These are phyloP conservation scores for Drosophila gaucha DNA, from an alignment of 2,888 invertebrate species.

Conservation along the genomic window DNA sequence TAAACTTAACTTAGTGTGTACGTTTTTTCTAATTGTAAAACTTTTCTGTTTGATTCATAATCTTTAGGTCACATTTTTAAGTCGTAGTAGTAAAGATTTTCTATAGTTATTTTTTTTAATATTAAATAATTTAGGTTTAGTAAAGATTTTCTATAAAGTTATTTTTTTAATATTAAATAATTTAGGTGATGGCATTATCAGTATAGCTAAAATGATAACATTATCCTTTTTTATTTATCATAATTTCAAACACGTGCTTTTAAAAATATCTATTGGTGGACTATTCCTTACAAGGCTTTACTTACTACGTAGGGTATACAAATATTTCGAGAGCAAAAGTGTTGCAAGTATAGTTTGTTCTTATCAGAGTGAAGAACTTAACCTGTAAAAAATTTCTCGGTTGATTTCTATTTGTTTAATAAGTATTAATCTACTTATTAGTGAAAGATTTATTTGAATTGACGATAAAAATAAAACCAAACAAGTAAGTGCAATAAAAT, in stretches of 20 bases:
- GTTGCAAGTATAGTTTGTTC: not conserved
- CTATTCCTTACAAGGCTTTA: not conserved
- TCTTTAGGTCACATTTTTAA: too few relatives aligned
- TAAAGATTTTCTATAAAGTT: too few relatives aligned
- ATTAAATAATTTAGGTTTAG: too few relatives aligned
- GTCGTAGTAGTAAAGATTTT: too few relatives aligned
- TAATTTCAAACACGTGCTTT: not conserved
- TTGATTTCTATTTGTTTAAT: not conserved
- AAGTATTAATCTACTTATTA: not conserved
- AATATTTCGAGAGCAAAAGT: constrained; percentile 4
- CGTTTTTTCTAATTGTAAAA: too few relatives aligned
- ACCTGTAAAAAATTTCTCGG: not conserved
- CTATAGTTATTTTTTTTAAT: too few relatives aligned
- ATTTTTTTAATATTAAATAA: too few relatives aligned
- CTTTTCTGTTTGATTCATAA: not conserved
- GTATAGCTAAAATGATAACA: not conserved
- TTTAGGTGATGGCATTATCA: too few relatives aligned
- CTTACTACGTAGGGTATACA: constrained; percentile 13
- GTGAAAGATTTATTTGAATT: not conserved
- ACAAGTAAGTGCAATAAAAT: constrained; percentile 9
- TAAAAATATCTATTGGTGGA: not conserved
- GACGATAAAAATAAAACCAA: not conserved
- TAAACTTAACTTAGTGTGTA: too few relatives aligned
- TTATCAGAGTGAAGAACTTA: constrained; percentile 3
- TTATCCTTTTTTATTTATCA: not conserved